A percentile compares a stretch with the other conserved stretches of the same genome.
phyloP scores from a whole-genome alignment of 2,797 vertebrate genomes.

The Numenius phaeopus region DNA sequence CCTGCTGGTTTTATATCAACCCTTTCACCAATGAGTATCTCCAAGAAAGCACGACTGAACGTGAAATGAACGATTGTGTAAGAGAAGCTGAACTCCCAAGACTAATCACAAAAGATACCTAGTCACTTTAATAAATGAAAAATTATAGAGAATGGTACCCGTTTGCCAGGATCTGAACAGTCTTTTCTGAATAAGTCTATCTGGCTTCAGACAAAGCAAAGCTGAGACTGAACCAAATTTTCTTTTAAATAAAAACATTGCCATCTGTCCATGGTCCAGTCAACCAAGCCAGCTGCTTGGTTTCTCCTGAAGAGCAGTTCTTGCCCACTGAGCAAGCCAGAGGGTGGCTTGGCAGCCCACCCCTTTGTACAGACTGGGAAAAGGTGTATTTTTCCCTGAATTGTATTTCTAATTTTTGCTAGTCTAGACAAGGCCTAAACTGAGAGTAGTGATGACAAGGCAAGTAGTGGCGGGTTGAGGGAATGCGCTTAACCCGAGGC shows the following conservation, averaged over 20 bases:
- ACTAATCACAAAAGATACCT: neutral
- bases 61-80: neutral
- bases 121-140: neutral
- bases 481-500: accelerated
- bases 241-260: neutral
- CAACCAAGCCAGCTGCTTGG: neutral
- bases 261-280: neutral
- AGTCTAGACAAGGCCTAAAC: neutral
- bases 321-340: neutral
- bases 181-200: neutral
- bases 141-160: neutral
- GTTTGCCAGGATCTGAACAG: neutral
- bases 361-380: neutral
- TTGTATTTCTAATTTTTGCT: neutral
- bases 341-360: neutral
- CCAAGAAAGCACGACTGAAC: neutral
- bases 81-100: neutral
- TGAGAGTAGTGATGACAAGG: neutral
- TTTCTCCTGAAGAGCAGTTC: neutral
- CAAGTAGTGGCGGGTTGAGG: neutral
- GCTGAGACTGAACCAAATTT: neutral
- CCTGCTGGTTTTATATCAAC: neutral
- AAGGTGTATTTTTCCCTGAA: neutral
- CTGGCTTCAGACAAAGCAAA: neutral
- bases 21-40: neutral